These are phyloP conservation scores for Dasysyrphus tricinctus DNA, from an alignment of 2,888 invertebrate species.

Conservation along the genomic window DNA sequence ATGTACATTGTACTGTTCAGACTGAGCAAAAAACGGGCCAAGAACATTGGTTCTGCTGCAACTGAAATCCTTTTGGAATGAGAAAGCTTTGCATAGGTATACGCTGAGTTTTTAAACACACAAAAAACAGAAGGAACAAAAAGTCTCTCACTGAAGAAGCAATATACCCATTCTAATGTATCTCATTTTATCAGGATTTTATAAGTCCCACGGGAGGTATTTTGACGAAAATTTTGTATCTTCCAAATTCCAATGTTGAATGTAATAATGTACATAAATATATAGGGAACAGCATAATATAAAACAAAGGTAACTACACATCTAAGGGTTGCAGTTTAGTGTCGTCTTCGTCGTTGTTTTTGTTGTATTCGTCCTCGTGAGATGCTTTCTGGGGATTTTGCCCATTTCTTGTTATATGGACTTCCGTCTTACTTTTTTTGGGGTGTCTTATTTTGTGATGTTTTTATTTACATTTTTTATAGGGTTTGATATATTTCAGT, in stretches of 20 bases:
- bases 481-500: constrained; percentile 15
- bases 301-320: constrained; percentile 24
- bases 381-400: constrained; percentile 38
- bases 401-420: neutral
- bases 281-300: neutral
- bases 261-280: constrained; percentile 55
- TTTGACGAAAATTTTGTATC: constrained; percentile 70
- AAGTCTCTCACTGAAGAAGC: neutral
- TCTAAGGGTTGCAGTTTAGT: constrained; percentile 55
- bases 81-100: constrained; percentile 22
- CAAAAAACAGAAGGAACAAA: neutral
- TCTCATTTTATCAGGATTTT: constrained; percentile 71
- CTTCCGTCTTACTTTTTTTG: constrained; percentile 15
- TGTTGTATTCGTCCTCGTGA: constrained; percentile 6
- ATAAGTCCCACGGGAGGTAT: constrained; percentile 67
- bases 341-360: constrained; percentile 8
- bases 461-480: constrained; percentile 20
- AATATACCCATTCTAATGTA: constrained; percentile 51
- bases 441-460: constrained; percentile 22
- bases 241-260: constrained; percentile 67
- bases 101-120: constrained; percentile 2
- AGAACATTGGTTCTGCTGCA: constrained; percentile 22
- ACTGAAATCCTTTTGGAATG: neutral
- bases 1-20: neutral
- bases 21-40: neutral